Conservation (phyloP, 2,113 vertebrate genomes). For the Equus quagga region DNA sequence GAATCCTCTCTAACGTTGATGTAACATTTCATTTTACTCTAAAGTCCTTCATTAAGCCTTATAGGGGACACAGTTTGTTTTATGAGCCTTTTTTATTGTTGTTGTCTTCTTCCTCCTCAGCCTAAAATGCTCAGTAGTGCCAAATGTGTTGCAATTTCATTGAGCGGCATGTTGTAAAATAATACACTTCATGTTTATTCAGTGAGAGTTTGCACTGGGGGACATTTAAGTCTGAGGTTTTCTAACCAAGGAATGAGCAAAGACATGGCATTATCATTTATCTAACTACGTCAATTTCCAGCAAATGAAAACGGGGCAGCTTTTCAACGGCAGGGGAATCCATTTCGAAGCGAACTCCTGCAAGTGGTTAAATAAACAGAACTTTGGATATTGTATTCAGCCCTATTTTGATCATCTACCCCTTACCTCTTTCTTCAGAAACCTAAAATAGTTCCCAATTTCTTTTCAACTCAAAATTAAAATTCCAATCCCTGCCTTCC, state of each 20-base stretch:
- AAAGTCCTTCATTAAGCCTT: constrained; percentile 55
- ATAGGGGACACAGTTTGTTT: constrained; percentile 51
- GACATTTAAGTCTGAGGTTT: constrained; percentile 53
- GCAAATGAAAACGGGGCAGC: constrained; percentile 41
- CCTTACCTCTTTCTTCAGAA: background rate
- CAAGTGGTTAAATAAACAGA: constrained; percentile 38
- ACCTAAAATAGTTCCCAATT: background rate
- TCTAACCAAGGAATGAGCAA: constrained; percentile 72
- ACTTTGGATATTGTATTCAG: background rate
- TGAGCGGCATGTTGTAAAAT: constrained; percentile 43
- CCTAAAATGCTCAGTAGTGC: constrained; percentile 1
- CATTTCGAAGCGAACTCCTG: constrained; percentile 35
- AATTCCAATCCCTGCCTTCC: background rate
- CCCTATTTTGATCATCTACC: background rate
- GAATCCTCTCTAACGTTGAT: constrained; percentile 14
- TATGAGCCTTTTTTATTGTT: constrained; percentile 51
- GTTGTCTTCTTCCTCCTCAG: constrained; percentile 40
- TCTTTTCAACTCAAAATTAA: constrained; percentile 41
- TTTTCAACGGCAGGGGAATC: constrained; percentile 15
- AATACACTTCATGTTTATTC: constrained; percentile 65
- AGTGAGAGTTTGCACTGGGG: constrained; percentile 27
- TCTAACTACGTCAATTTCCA: constrained; percentile 43
- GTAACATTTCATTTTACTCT: constrained; percentile 42
- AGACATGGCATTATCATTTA: constrained; percentile 62
- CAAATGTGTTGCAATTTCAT: background rate